These are phyloP conservation scores for Diarsia rubi DNA, from an alignment of 2,888 invertebrate genomes.

Conservation along the genomic window DNA sequence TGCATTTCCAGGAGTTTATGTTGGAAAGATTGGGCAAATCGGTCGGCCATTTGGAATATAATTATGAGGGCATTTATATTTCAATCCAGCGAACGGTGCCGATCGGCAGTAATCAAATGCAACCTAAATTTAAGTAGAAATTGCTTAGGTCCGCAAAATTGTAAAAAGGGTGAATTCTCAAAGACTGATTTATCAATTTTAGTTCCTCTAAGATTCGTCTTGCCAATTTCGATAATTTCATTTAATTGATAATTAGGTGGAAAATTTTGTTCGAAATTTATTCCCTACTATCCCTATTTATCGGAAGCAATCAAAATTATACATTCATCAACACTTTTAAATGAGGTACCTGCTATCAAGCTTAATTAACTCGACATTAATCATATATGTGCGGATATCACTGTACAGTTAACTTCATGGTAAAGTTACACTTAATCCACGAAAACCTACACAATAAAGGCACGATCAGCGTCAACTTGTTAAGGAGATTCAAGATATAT, in stretches of 20 bases:
- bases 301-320: constrained; percentile 55
- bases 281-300: constrained; percentile 37
- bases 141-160: not conserved
- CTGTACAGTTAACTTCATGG: not conserved
- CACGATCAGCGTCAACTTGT: not conserved
- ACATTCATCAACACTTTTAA: constrained; percentile 29
- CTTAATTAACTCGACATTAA: constrained; percentile 38
- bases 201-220: not conserved
- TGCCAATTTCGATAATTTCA: not conserved
- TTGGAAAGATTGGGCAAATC: not conserved
- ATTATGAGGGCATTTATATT: no score
- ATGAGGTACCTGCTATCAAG: constrained; percentile 33
- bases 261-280: constrained; percentile 9
- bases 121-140: not conserved
- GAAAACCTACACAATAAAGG: not conserved
- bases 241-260: constrained; percentile 1
- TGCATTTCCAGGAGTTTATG: not conserved
- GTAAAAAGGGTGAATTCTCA: not conserved
- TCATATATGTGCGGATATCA: not conserved
- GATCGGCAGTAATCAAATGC: not conserved
- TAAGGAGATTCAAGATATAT: not conserved
- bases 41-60: not conserved
- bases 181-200: no score
- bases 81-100: not conserved
- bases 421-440: not conserved